Evolutionary conservation across 2,113 vertebrate species (phyloP).

Genomic region (Bettongia penicillata): DNA sequence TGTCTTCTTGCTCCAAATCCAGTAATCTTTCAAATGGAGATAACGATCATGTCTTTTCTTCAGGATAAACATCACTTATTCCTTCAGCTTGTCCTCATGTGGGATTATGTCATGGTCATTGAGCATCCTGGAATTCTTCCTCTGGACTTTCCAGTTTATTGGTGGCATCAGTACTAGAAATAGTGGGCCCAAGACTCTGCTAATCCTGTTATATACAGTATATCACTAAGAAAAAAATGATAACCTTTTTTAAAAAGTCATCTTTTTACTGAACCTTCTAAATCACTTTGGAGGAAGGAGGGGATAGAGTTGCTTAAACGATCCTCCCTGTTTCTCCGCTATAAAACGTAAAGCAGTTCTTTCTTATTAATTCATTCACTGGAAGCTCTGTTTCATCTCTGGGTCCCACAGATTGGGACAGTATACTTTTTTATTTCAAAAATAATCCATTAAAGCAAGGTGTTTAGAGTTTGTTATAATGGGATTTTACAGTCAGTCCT

Average conservation of each 20-base stretch:
- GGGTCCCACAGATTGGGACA: background rate
- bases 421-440: conserved; percentile 5
- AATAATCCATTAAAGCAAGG: conserved; percentile 26
- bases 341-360: conserved; percentile 28
- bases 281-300: background rate
- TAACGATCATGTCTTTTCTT: background rate
- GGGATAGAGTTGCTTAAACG: background rate
- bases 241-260: background rate
- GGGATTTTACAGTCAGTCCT: conserved; percentile 31
- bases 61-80: background rate
- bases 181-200: background rate
- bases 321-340: background rate
- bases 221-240: background rate
- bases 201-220: background rate
- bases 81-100: background rate
- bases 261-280: background rate
- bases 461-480: conserved; percentile 38
- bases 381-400: conserved; percentile 21
- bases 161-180: background rate
- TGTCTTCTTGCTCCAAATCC: background rate
- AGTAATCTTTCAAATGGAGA: background rate
- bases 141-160: background rate
- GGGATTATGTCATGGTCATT: background rate
- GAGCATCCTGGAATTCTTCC: background rate
- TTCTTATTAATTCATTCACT: conserved; percentile 8